A percentile compares a stretch with the other conserved stretches of the same genome.
Conservation (phyloP, 2,797 vertebrate species). For the Pygocentrus nattereri region DNA sequence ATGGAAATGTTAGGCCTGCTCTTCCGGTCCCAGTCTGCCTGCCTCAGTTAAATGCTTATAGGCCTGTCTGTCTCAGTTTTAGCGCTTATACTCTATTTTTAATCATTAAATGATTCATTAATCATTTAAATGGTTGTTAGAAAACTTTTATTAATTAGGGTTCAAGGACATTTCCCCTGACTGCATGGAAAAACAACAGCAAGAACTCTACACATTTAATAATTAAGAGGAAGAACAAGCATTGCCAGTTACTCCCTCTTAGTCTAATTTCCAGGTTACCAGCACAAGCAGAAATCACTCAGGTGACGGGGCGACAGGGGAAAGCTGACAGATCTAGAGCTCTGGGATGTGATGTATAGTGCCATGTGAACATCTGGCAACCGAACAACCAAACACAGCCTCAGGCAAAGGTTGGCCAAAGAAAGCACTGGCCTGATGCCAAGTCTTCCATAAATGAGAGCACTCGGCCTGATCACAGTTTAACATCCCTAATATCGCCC, state of each 20-base stretch:
- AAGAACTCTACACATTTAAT: neutral
- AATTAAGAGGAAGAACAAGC: neutral
- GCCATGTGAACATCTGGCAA: slow-evolving; percentile 12
- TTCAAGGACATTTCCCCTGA: too few relatives aligned
- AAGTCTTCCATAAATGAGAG: neutral
- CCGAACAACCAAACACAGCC: neutral
- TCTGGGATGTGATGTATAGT: slow-evolving; percentile 5
- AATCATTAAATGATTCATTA: too few relatives aligned
- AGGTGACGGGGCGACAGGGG: neutral
- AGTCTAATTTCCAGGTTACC: neutral
- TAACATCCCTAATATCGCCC: neutral
- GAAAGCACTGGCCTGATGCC: neutral
- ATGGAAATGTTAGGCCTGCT: too few relatives aligned
- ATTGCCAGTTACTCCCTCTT: neutral
- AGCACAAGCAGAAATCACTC: neutral
- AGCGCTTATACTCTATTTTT: too few relatives aligned
- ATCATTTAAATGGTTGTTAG: too few relatives aligned
- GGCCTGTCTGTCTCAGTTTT: too few relatives aligned
- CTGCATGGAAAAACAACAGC: neutral
- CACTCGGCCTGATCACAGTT: neutral
- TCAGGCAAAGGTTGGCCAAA: slow-evolving; percentile 8
- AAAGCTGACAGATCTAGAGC: slow-evolving; percentile 30
- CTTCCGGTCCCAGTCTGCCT: too few relatives aligned
- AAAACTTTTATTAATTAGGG: too few relatives aligned
- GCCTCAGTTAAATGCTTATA: too few relatives aligned